A percentile compares a stretch with the other conserved stretches of the same genome.
phyloP scores from a whole-genome alignment of 2,113 vertebrate species.

The Bucco capensis region DNA sequence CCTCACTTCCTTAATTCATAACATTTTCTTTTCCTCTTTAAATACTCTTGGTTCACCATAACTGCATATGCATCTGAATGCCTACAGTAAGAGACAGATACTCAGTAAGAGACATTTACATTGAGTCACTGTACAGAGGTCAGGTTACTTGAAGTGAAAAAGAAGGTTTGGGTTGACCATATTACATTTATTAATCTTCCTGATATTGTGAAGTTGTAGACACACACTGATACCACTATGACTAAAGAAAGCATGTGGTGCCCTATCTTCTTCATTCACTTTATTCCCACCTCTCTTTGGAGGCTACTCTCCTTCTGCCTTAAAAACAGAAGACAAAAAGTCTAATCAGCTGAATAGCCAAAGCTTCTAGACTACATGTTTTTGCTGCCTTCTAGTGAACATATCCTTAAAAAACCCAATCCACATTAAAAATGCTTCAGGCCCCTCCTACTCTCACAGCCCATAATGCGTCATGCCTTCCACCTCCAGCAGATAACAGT shows the following conservation, averaged over 20 bases:
- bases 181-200: background rate
- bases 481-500: background rate
- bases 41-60: background rate
- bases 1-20: background rate
- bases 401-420: background rate
- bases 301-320: background rate
- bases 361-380: background rate
- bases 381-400: constrained; percentile 39
- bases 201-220: background rate
- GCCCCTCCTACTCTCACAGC: background rate
- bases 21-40: background rate
- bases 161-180: background rate
- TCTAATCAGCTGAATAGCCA: background rate
- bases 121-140: background rate
- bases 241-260: background rate
- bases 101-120: background rate
- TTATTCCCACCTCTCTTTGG: background rate
- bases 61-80: background rate
- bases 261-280: background rate
- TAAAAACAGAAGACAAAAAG: background rate
- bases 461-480: background rate
- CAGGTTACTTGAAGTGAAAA: background rate
- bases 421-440: background rate
- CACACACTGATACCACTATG: background rate
- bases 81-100: background rate